A percentile compares a stretch with the other conserved stretches of the same genome.
Evolutionary conservation across 1,140 invertebrate genomes (phyloP).

Genomic region (Diorhabda sublineata): DNA sequence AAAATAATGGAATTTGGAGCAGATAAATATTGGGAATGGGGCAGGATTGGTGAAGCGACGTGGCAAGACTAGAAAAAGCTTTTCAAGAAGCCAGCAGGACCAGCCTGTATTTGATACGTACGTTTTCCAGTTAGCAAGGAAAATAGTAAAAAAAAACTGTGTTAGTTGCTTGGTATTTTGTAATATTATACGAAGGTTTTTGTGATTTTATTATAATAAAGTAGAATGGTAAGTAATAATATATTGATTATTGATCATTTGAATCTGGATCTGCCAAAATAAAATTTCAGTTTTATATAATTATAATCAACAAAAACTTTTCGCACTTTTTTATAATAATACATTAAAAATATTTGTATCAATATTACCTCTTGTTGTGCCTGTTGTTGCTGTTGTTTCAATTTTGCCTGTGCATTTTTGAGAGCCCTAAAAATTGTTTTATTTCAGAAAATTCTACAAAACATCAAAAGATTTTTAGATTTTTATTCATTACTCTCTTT

Average conservation of each 20-base stretch:
- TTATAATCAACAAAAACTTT: too few species aligned
- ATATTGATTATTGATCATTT: too few species aligned
- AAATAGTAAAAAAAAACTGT: constrained; percentile 13
- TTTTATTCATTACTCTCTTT: too few species aligned
- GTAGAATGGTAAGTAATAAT: too few species aligned
- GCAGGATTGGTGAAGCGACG: constrained; percentile 30
- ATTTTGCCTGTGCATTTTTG: constrained; percentile 81
- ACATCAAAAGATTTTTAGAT: too few species aligned
- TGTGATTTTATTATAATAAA: too few species aligned
- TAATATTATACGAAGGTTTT: too few species aligned
- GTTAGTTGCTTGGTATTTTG: constrained; percentile 3
- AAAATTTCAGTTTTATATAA: too few species aligned
- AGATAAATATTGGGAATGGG: constrained; percentile 36
- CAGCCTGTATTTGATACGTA: constrained; percentile 55
- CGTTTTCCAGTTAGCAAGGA: constrained; percentile 19
- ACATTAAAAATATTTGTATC: too few species aligned
- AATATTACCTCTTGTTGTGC: constrained; percentile 59
- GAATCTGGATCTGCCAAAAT: too few species aligned
- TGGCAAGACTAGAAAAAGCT: constrained; percentile 73
- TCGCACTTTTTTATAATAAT: too few species aligned
- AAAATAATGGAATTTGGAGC: constrained; percentile 26
- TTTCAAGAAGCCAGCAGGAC: constrained; percentile 82
- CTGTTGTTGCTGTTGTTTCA: constrained; percentile 72
- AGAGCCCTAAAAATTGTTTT: constrained; percentile 60
- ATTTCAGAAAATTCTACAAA: too few species aligned